Evolutionary conservation across 1,140 invertebrate species (phyloP).

Genomic region (Heterodera schachtii): DNA sequence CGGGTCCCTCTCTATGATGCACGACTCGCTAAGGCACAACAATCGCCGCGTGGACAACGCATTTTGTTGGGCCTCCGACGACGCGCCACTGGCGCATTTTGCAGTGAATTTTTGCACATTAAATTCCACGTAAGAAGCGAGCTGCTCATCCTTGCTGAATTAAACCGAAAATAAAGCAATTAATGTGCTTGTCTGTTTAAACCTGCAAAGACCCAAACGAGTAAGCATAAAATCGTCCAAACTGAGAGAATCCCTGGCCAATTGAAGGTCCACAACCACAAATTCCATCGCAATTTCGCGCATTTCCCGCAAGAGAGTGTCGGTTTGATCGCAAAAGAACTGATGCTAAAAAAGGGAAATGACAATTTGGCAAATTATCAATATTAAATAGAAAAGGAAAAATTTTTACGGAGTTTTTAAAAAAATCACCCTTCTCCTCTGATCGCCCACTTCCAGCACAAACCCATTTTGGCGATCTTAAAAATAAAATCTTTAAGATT

Average conservation of each 20-base stretch:
- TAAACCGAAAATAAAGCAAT: conserved; percentile 14
- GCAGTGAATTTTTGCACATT: conserved; percentile 83
- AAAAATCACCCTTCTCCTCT: conserved; percentile 49
- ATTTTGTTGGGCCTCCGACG: conserved; percentile 26
- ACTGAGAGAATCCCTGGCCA: conserved; percentile 79
- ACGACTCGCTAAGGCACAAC: conserved; percentile 91
- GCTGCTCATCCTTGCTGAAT: conserved; percentile 79
- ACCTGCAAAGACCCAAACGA: conserved; percentile 88
- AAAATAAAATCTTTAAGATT: not conserved
- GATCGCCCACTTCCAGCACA: conserved; percentile 72
- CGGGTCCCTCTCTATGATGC: conserved; percentile 91
- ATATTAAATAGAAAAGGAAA: too few species aligned
- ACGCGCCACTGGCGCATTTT: conserved; percentile 70
- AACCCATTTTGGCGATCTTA: conserved; percentile 76
- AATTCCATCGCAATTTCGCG: conserved; percentile 78
- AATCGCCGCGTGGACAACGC: conserved; percentile 74
- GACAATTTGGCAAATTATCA: not conserved
- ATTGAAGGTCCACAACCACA: conserved; percentile 81
- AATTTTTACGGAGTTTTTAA: conserved; percentile 2
- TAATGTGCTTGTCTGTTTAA: conserved; percentile 36
- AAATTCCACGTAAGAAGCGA: conserved; percentile 89
- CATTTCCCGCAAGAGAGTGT: conserved; percentile 83
- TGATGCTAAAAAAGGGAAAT: conserved; percentile 72
- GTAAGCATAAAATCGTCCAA: conserved; percentile 82
- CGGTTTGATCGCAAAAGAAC: conserved; percentile 80